Base-by-base conservation (phyloP, 53 echinoderm and acorn worm species). In the Hippasteria phrygiana region DNA sequence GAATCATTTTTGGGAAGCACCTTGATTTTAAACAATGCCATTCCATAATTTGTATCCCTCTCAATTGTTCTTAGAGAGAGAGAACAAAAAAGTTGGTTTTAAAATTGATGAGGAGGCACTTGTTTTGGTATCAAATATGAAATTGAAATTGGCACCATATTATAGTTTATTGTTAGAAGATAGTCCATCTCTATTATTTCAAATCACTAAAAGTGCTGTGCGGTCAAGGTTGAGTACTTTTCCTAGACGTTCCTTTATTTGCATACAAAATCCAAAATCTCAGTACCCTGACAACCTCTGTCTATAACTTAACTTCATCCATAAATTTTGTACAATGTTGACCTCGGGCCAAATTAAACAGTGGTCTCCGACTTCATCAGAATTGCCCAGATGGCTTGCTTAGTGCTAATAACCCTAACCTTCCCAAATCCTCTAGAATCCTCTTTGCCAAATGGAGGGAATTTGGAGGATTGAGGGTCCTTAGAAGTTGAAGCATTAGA, bases 81-180 rank as follows among this genome's bases (percentile, higher is more conserved):
- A n/a, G 0, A 45, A 65, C 12, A 85, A 85, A 85, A 85, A 53
- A 85, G 85, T 70, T 71, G 71, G 71, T 85, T 10, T 79, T 28
- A 35, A 26, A 43, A 75, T 14, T 75, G 48, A 48, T 48, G 14
- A 10, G 48, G n/a, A n/a, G n/a, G n/a, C n/a, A n/a, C n/a, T n/a
- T n/a, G n/a, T n/a, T n/a, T n/a, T n/a, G n/a, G n/a, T n/a, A n/a
- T n/a, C n/a, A n/a, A n/a, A n/a, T n/a, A n/a, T n/a, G n/a, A n/a
- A n/a, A n/a, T n/a, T n/a, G n/a, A n/a, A n/a, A n/a, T n/a, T n/a
- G n/a, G n/a, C n/a, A n/a, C n/a, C n/a, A n/a, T n/a, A n/a, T n/a
- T n/a, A n/a, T n/a, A n/a, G n/a, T n/a, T n/a, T n/a, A n/a, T n/a
- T n/a, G n/a, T n/a, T n/a, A n/a, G n/a, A n/a, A n/a, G n/a, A n/a